A percentile compares a stretch with the other conserved stretches of the same genome.
These are phyloP conservation scores for Aldabrachelys gigantea DNA, from an alignment of 2,113 vertebrate species.

Conservation along the genomic window DNA sequence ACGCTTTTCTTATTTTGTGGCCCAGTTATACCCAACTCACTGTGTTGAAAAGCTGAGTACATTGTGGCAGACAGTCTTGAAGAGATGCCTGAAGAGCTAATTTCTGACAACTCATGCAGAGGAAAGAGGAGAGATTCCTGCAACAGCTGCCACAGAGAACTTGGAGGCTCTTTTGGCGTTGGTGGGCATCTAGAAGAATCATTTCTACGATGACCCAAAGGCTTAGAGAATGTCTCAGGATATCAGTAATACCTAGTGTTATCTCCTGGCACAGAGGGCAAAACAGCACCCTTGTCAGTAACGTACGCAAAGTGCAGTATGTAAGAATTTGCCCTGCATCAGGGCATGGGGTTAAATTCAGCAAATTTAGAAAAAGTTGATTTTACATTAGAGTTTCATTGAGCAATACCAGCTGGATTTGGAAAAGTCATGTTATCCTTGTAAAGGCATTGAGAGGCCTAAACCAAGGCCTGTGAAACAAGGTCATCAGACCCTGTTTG, in stretches of 20 bases:
- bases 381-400: not conserved
- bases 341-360: not conserved
- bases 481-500: conserved; percentile 13
- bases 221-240: not conserved
- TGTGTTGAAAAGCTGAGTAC: no score
- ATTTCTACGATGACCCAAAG: no score
- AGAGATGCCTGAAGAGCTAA: no score
- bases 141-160: no score
- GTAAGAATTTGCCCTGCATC: not conserved
- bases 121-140: no score
- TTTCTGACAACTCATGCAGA: no score
- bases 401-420: conserved; percentile 27
- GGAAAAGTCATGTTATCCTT: conserved; percentile 3
- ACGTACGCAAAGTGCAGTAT: fast-evolving
- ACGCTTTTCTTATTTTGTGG: no score
- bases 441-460: not conserved
- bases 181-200: no score
- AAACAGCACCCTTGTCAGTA: not conserved
- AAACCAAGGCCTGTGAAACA: conserved; percentile 26
- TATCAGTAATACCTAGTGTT: fast-evolving
- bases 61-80: no score
- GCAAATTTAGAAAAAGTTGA: not conserved
- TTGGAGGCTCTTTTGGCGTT: no score
- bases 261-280: not conserved
- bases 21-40: no score